phyloP scores from a whole-genome alignment of 1,140 invertebrate species.

The Drosophila suzukii region DNA sequence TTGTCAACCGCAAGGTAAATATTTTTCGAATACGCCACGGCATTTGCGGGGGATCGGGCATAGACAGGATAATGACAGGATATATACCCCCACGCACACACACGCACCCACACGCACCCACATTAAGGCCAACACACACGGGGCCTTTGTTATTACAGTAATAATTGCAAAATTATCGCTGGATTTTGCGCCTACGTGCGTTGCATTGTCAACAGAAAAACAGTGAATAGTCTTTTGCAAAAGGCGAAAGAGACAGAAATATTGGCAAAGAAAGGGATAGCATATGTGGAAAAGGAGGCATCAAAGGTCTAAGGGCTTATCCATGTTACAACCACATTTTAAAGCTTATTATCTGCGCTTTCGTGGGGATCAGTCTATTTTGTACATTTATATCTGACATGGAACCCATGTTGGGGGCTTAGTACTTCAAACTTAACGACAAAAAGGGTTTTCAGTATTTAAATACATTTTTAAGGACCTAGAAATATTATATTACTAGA shows the following conservation, averaged over 20 bases:
- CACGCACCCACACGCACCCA: neutral
- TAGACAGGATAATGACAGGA: slow-evolving; percentile 60
- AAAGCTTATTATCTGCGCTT: slow-evolving; percentile 1
- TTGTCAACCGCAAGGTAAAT: slow-evolving; percentile 84
- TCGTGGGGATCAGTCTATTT: neutral
- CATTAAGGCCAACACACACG: slow-evolving; percentile 3
- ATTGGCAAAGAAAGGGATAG: neutral
- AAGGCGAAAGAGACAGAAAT: slow-evolving; percentile 12
- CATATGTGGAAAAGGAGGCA: neutral
- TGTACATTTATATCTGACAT: neutral
- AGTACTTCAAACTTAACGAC: too few species aligned
- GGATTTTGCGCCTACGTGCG: slow-evolving; percentile 71
- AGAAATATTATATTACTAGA: too few species aligned
- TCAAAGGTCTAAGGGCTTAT: neutral
- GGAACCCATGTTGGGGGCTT: too few species aligned
- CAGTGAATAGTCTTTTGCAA: neutral
- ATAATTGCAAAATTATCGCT: slow-evolving; percentile 82
- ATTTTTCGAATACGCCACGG: slow-evolving; percentile 61
- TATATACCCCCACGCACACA: slow-evolving; percentile 20
- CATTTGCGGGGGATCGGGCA: slow-evolving; percentile 7
- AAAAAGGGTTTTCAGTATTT: too few species aligned
- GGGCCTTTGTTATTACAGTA: slow-evolving; percentile 76
- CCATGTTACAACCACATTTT: slow-evolving; percentile 6
- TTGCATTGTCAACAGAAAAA: slow-evolving; percentile 51
- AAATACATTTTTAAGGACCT: too few species aligned